Evolutionary conservation across 37 sponge, comb jelly and placozoan genomes (phyloP), one percentile per base, ranked within the genome.

Genomic region (Hexactinellida sp.): DNA sequence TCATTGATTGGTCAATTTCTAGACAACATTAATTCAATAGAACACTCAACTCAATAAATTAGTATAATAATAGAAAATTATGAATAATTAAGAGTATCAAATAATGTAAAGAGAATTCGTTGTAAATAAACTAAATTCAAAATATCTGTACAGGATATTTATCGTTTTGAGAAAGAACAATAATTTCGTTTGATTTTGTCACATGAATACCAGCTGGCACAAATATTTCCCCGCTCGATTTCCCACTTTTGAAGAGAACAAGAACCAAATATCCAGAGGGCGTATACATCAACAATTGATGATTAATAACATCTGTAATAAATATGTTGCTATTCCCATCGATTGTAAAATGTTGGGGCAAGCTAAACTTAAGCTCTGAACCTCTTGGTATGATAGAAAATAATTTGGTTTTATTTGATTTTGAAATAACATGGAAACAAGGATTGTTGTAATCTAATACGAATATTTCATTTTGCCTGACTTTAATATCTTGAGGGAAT

Each of bases 401-500:
- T 63, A 63, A 23, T 10, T 10, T n/a, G 5, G 34, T 63, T 63
- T n/a, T 7, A 7, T 63, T n/a, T 23, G 3, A 7, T 63, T 63
- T 63, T 23, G 76, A 63, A 63, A 63, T 63, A 7, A 63, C 34
- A 28, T 63, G 76, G 5, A 63, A 63, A 63, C 76, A 63, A n/a
- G 76, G 76, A 63, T 63, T 63, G 76, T 28, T 63, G 30, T n/a
- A 63, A n/a, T 63, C 76, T 23, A 63, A 63, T 63, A 63, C 30
- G 76, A 63, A 63, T 63, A 63, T 63, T 3, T 63, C 34, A 23
- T 63, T 63, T 23, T 63, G 3, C 76, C 5, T 63, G 3, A n/a
- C 30, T 63, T 63, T 10, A 23, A 63, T 63, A 23, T 25, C 21
- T 63, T 63, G 76, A 32, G 76, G 76, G 76, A 63, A 63, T n/a